Evolutionary conservation across 2,113 vertebrate species (phyloP), one percentile per base, ranked within the genome.

Genomic region (Poeciliopsis retropinna): DNA sequence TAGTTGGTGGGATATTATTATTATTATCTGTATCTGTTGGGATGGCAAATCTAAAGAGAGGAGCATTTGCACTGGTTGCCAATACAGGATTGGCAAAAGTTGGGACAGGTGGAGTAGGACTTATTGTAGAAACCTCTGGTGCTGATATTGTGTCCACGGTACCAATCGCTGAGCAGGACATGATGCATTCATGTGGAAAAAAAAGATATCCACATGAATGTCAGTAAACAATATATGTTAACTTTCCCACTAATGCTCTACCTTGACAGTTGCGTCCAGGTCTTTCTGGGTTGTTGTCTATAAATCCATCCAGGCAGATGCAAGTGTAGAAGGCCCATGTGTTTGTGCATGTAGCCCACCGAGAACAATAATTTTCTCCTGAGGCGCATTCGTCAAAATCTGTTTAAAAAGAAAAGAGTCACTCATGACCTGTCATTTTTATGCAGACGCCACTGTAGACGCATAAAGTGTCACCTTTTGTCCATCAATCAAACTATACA

Each of bases 301-400:
- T 75, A 69, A 89, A 91, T 31, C 87, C 91, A 0, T 87, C 75
- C 4, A 10, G 44, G 61, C 96, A 98, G 71, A 3, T 60, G 75
- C 96, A 97, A 1, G 65, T 85, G 81, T 95, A 97, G 8, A 93
- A 96, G 5, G 92, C 94, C 14, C 91, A 76, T 7, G 75, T 96
- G 91, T 97, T 96, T 1, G 0, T 67, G 64, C 96, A 97, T 0
- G 17, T 54, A 0, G 95, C 93, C 79, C 91, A 88, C 0, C 63
- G 88, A 44, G 91, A 95, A 51, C 96, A 97, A 87, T 97, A 95
- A 0, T 93, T 86, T 44, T 94, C 91, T 5, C 64, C 8, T 0
- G 27, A 66, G 4, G 63, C n/a, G 68, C 96, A 97, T 83, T 97
- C 96, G 44, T 97, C 74, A 22, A 91, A 93, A 93, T 96, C 96